Base-by-base conservation (phyloP, 2,113 vertebrate genomes). In the Loxodonta africana region DNA sequence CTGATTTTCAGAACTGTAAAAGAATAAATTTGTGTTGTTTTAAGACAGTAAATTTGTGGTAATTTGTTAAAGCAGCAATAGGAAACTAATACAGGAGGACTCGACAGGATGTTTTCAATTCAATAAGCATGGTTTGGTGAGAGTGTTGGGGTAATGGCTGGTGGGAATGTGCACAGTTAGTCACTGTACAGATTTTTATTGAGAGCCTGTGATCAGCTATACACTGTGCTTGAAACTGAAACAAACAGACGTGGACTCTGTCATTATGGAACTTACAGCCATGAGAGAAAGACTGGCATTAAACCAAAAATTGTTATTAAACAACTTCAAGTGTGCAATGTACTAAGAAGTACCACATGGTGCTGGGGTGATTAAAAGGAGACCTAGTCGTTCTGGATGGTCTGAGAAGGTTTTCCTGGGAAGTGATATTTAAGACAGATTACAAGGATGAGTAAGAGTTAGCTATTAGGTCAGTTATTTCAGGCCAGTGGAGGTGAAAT, bases 21-120 rank as follows among this genome's bases (percentile, higher is more conserved):
- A 89, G 37, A 89, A 63, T 82, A 93, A 14, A 77, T 88, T 41
- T 96, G 21, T 92, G 51, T 95, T 86, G 41, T 83, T 91, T 93
- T 86, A 71, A 92, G 65, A 30, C 48, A 53, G 44, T 37, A 48
- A 37, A 25, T 62, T 77, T 92, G 51, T 91, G 71, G 18, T 20
- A 28, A 53, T 90, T 88, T 96, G 69, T 93, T 86, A 90, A 3
- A 91, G 74, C 51, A 96, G 87, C 28, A 77, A 81, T 44, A 77
- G 60, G 67, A 93, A 88, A 67, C 26, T 30, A 88, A 93, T 5
- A 53, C 17, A 91, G 23, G 60, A 65, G 30, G 51, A 88, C 3
- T 81, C 57, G 69, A 25, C 30, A 78, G 65, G 28, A 14, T 81
- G 41, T 67, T 95, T 96, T 37, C 71, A 92, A 76, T 28, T 74